phyloP scores from a whole-genome alignment of 2,797 vertebrate genomes.

The Manis crassicaudata region DNA sequence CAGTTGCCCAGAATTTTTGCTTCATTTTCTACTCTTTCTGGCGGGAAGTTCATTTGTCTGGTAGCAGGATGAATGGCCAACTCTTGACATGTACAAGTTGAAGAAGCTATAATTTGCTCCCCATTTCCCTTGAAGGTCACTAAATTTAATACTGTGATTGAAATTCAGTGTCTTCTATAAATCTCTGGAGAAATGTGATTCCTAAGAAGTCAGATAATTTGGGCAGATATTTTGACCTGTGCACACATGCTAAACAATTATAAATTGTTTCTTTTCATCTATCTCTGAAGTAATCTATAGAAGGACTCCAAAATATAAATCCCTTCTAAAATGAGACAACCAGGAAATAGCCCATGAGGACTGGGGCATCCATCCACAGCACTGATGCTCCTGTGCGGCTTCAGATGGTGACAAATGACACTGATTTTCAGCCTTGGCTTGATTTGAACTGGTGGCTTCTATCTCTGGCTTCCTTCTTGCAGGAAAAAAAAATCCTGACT shows the following conservation, averaged over 20 bases:
- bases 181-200: conserved; percentile 56
- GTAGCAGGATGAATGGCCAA: conserved; percentile 48
- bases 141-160: conserved; percentile 71
- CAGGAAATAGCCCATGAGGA: conserved; percentile 30
- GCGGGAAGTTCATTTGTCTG: conserved; percentile 56
- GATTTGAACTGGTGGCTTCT: conserved; percentile 54
- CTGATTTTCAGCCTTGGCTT: conserved; percentile 29
- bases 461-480: conserved; percentile 49
- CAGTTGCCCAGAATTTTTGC: background rate
- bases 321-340: conserved; percentile 35
- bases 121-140: conserved; percentile 70
- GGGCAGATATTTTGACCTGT: conserved; percentile 58
- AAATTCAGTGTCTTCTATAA: conserved; percentile 57
- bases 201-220: conserved; percentile 62
- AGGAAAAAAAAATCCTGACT: background rate
- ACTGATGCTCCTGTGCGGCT: background rate
- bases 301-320: conserved; percentile 57
- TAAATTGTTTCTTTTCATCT: conserved; percentile 73
- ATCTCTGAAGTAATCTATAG: conserved; percentile 44
- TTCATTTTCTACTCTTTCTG: background rate
- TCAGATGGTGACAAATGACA: conserved; percentile 48
- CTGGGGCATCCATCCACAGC: background rate
- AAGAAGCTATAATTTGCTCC: conserved; percentile 53
- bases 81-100: conserved; percentile 16
- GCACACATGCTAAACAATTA: conserved; percentile 64